Evolutionary conservation across 1,140 invertebrate genomes (phyloP), one percentile per base, ranked within the genome.

Genomic region (Callitettix versicolor): DNA sequence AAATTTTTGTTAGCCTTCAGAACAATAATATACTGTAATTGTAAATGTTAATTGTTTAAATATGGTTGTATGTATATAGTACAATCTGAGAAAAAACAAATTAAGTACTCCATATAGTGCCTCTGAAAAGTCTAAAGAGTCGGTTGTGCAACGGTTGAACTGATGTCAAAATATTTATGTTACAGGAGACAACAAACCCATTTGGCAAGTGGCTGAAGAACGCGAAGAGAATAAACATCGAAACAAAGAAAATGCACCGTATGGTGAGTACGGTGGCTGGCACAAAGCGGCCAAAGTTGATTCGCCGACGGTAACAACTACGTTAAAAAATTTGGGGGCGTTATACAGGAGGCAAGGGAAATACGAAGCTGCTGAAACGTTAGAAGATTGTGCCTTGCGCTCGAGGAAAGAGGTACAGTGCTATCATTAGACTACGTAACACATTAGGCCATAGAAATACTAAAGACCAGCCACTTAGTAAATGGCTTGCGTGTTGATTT

Each of bases 141-240:
- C 24, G 6, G 54, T 55, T 55, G 54, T 49, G 54, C 54, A 55
- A 41, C 38, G 17, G 26, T 49, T 49, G 18, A 17, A 15, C 36
- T 48, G 15, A 48, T 20, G 3, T 40, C 3, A 3, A 15, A n/a
- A 1, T 22, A 20, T 15, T 40, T 40, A 18, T 55, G 54, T 64
- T 56, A 43, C 71, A 88, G 87, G 85, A 56, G 91, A 97, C 68
- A 99, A 98, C 75, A 98, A 98, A 75, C 93, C 95, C 5, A 98
- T 99, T 67, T 99, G 96, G 96, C 94, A 98, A 80, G 91, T 98
- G 60, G 96, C 96, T 3, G 96, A 99, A 71, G 96, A 98, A 67
- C 77, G 95, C 20, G 95, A 96, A 71, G 91, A 95, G 66, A 92
- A 92, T 68, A 95, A 95, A 71, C 87, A 87, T 62, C 82, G 89